phyloP scores from a whole-genome alignment of 2,797 vertebrate genomes.

The Helostoma temminkii region DNA sequence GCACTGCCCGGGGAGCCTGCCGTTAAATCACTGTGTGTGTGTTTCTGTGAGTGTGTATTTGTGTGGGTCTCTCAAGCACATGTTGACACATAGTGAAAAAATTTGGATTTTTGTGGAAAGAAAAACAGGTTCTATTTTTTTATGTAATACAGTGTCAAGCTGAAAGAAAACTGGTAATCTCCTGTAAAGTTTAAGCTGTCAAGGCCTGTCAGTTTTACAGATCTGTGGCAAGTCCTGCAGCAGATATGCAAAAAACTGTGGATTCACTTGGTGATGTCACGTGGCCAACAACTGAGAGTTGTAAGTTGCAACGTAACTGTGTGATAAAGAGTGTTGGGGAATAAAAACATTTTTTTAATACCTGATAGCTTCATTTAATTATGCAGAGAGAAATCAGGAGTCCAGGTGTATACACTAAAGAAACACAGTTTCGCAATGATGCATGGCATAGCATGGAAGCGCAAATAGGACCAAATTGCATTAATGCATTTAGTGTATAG shows the following conservation, averaged over 20 bases:
- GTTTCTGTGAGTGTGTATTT: conserved; percentile 42
- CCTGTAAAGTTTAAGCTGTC: too few species aligned
- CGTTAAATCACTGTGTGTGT: conserved; percentile 79
- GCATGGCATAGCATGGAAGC: neutral
- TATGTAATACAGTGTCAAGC: neutral
- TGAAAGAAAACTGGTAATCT: too few species aligned
- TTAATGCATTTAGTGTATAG: neutral
- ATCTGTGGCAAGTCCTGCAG: neutral
- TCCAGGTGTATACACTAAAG: neutral
- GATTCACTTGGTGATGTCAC: neutral
- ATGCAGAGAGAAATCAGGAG: conserved; percentile 3
- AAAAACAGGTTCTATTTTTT: neutral
- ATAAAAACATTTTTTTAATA: neutral
- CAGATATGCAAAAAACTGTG: neutral
- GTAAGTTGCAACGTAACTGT: neutral
- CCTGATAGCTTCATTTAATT: neutral
- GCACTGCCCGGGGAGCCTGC: conserved; percentile 75
- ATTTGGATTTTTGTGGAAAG: neutral
- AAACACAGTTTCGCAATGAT: conserved; percentile 3
- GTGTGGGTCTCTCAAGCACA: neutral
- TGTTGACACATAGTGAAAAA: neutral
- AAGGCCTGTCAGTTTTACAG: neutral
- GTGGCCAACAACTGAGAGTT: neutral
- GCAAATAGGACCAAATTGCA: neutral
- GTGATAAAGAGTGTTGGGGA: neutral